These are phyloP conservation scores for Apolygus lucorum DNA, from an alignment of 1,140 invertebrate genomes.

Conservation along the genomic window DNA sequence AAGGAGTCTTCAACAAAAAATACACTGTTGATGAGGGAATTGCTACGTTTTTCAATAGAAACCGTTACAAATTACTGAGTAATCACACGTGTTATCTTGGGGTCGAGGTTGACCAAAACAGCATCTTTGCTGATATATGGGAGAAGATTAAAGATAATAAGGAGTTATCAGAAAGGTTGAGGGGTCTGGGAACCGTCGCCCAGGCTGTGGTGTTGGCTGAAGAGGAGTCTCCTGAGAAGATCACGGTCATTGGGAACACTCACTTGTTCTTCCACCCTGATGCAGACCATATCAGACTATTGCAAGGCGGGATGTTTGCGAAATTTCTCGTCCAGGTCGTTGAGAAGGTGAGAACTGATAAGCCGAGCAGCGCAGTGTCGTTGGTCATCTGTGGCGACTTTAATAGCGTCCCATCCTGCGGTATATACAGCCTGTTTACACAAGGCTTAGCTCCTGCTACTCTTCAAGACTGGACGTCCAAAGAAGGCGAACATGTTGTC, in stretches of 20 bases:
- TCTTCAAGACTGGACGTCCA: constrained; percentile 64
- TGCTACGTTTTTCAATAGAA: constrained; percentile 38
- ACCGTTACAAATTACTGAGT: background rate
- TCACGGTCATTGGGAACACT: constrained; percentile 72
- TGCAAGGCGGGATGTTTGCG: constrained; percentile 59
- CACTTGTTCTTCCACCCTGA: constrained; percentile 88
- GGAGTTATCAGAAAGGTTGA: constrained; percentile 41
- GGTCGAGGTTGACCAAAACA: constrained; percentile 41
- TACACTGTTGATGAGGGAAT: constrained; percentile 67
- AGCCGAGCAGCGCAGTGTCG: background rate
- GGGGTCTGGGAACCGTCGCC: constrained; percentile 10
- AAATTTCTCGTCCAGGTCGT: constrained; percentile 43
- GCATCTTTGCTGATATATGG: constrained; percentile 50
- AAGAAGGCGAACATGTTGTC: constrained; percentile 53
- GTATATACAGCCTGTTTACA: constrained; percentile 65
- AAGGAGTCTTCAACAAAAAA: constrained; percentile 61
- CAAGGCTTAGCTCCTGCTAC: constrained; percentile 50
- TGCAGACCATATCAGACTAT: constrained; percentile 74
- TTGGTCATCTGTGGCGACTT: constrained; percentile 74
- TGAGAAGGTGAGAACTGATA: background rate
- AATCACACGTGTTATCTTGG: background rate
- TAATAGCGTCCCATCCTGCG: constrained; percentile 73
- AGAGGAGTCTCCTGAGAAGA: constrained; percentile 47
- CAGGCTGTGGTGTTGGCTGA: constrained; percentile 49
- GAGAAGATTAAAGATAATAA: constrained; percentile 50